Conservation (phyloP, 2,113 vertebrate species). For the Leptodactylus fuscus region DNA sequence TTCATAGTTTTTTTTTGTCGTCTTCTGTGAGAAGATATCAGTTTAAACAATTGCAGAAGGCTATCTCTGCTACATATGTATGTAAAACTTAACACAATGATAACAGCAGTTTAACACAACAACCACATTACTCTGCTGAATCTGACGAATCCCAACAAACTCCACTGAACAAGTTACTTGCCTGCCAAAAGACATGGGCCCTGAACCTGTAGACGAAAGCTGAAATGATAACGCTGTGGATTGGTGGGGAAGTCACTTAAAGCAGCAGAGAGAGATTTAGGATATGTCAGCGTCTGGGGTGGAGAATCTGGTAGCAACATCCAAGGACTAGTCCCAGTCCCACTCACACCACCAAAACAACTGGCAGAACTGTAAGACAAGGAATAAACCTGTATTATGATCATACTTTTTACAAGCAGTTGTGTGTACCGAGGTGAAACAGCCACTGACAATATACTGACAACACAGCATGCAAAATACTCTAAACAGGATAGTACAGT, state of each 20-base stretch:
- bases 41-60: too few relatives aligned
- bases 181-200: conserved; percentile 95
- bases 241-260: conserved; percentile 84
- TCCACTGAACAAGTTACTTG: conserved; percentile 58
- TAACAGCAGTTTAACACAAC: too few relatives aligned
- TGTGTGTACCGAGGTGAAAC: neutral
- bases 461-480: neutral
- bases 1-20: too few relatives aligned
- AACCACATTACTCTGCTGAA: too few relatives aligned
- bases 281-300: conserved; percentile 48
- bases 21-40: too few relatives aligned
- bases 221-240: conserved; percentile 87
- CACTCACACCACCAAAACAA: conserved; percentile 82
- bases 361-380: conserved; percentile 82
- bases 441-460: neutral
- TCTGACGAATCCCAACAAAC: too few relatives aligned
- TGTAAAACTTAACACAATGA: too few relatives aligned
- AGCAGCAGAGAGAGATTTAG: conserved; percentile 73
- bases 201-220: conserved; percentile 93
- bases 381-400: neutral
- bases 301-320: conserved; percentile 53
- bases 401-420: neutral
- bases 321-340: conserved; percentile 63
- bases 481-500: neutral
- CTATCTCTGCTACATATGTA: too few relatives aligned